Percentiles rank a stretch among this genome's conserved stretches.
Evolutionary conservation across 1,140 invertebrate species (phyloP).

Genomic region (Sesamia nonagrioides): DNA sequence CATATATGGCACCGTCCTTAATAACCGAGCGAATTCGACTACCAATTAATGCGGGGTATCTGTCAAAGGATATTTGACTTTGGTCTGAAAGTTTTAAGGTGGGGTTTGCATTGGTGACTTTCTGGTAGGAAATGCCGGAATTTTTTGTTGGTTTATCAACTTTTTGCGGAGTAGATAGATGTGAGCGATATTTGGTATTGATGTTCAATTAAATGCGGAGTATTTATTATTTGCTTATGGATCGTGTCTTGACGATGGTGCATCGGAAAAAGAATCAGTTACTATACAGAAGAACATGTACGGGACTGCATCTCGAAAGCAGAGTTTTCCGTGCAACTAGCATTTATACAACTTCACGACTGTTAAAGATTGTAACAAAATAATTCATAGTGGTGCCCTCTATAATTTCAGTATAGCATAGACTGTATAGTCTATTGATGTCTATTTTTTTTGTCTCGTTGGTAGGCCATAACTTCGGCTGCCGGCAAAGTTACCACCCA

Average conservation of each 20-base stretch:
- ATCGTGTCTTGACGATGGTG: neutral
- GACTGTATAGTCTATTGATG: too few species aligned
- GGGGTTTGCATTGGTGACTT: neutral
- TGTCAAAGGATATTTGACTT: neutral
- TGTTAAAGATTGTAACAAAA: too few species aligned
- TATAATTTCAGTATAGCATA: too few species aligned
- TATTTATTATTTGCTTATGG: constrained; percentile 26
- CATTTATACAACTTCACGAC: too few species aligned
- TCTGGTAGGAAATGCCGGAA: constrained; percentile 19
- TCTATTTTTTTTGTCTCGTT: too few species aligned
- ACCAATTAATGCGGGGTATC: neutral
- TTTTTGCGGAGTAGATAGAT: neutral
- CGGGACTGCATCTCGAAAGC: too few species aligned
- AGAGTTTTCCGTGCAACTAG: too few species aligned
- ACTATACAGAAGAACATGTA: too few species aligned
- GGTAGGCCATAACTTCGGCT: too few species aligned
- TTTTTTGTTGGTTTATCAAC: neutral
- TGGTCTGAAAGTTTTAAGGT: neutral
- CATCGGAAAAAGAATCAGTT: neutral
- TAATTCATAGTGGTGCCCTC: too few species aligned
- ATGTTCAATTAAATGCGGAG: constrained; percentile 13
- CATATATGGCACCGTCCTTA: constrained; percentile 12
- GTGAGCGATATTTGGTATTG: neutral
- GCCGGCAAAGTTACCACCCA: too few species aligned
- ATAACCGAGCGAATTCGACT: constrained; percentile 2